Percentiles rank a stretch among this genome's conserved stretches.
Evolutionary conservation across 2,113 vertebrate species (phyloP).

Genomic region (Talpa occidentalis): DNA sequence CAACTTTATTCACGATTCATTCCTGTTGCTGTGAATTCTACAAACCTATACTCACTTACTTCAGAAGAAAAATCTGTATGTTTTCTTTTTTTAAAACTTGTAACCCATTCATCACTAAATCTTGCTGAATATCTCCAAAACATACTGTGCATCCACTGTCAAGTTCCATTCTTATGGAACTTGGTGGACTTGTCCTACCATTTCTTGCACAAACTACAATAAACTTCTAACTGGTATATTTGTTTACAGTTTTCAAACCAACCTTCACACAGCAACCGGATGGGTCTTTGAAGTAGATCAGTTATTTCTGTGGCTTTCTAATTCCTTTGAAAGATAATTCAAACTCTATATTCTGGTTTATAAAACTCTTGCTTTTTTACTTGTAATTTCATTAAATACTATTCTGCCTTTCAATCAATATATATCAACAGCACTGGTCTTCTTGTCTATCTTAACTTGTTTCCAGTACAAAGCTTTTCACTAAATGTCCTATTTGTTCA

Average conservation of each 20-base stretch:
- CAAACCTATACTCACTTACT: background rate
- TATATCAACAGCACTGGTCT: background rate
- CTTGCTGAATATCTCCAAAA: background rate
- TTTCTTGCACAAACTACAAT: background rate
- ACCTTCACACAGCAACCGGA: background rate
- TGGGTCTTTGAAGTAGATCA: background rate
- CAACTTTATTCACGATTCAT: background rate
- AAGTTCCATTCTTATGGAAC: background rate
- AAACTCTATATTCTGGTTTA: background rate
- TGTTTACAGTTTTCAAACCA: constrained; percentile 27
- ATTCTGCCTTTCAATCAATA: background rate
- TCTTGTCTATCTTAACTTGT: background rate
- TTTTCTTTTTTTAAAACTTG: background rate
- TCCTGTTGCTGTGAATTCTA: background rate
- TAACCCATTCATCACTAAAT: background rate
- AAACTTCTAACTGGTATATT: background rate
- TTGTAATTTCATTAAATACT: background rate
- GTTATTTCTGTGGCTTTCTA: background rate
- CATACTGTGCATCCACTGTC: background rate
- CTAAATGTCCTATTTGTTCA: background rate
- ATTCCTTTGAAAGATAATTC: background rate
- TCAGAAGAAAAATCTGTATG: background rate
- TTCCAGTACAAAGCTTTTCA: background rate
- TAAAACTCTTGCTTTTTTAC: background rate
- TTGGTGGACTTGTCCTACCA: background rate